A percentile compares a stretch with the other conserved stretches of the same genome.
These are phyloP conservation scores for Wiebesia pumilae DNA, from an alignment of 1,140 invertebrate species.

Conservation along the genomic window DNA sequence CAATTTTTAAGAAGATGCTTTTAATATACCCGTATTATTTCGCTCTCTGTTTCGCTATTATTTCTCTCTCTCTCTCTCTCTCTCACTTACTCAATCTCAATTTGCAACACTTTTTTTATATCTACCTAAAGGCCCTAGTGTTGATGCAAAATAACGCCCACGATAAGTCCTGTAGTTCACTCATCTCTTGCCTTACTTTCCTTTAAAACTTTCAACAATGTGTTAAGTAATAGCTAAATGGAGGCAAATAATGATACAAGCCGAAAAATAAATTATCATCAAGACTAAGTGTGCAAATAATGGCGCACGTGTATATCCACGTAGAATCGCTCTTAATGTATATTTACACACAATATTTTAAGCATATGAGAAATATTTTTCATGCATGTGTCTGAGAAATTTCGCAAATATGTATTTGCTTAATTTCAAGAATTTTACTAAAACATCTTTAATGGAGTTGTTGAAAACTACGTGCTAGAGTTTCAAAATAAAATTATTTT, in stretches of 20 bases:
- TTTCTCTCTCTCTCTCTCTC: no score
- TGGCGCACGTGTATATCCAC: background rate
- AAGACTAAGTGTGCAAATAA: background rate
- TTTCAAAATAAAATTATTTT: no score
- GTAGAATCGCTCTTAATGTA: background rate
- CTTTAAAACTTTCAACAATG: background rate
- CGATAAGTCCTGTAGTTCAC: background rate
- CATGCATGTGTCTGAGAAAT: background rate
- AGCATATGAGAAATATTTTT: background rate
- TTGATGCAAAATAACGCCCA: background rate
- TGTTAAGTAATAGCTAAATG: background rate
- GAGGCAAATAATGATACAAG: background rate
- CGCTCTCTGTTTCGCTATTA: no score
- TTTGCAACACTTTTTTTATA: background rate
- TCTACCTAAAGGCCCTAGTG: background rate
- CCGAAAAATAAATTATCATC: background rate
- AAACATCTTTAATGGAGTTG: no score
- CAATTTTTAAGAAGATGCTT: no score
- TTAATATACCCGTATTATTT: no score
- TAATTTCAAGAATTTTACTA: no score
- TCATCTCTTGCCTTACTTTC: background rate
- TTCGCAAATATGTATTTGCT: no score
- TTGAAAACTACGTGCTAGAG: no score
- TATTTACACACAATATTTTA: background rate
- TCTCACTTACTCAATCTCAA: no score